phyloP scores from a whole-genome alignment of 2,888 invertebrate genomes.

The Sphaeridia pumilis region DNA sequence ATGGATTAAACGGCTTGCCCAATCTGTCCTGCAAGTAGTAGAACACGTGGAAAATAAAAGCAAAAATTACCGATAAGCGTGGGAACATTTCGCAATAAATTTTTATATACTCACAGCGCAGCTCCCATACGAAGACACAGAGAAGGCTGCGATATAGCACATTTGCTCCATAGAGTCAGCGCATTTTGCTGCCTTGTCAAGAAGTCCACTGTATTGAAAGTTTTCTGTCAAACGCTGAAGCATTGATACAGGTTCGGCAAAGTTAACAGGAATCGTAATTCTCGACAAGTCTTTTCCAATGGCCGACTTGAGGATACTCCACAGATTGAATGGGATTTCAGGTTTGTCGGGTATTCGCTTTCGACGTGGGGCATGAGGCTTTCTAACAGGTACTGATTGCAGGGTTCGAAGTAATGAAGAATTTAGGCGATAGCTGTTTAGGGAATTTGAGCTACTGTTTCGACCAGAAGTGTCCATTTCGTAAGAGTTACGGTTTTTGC shows the following conservation, averaged over 20 bases:
- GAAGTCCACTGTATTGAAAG: slow-evolving; percentile 83
- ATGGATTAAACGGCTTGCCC: slow-evolving; percentile 94
- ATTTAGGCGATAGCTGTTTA: too few species aligned
- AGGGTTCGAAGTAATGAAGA: too few species aligned
- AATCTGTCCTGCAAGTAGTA: slow-evolving; percentile 49
- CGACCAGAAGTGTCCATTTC: too few species aligned
- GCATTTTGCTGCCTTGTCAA: slow-evolving; percentile 75
- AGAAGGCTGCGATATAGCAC: slow-evolving; percentile 93
- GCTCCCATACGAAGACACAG: slow-evolving; percentile 75
- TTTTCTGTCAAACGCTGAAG: slow-evolving; percentile 95
- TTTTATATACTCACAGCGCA: slow-evolving; percentile 47
- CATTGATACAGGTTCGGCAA: slow-evolving; percentile 97
- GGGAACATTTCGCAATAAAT: too few species aligned
- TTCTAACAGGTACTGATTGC: too few species aligned
- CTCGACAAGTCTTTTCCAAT: slow-evolving; percentile 98
- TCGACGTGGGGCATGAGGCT: slow-evolving; percentile 47
- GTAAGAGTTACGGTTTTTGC: too few species aligned
- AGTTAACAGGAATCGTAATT: slow-evolving; percentile 98
- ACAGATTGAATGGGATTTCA: slow-evolving; percentile 84
- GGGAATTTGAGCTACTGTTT: too few species aligned
- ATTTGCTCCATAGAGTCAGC: slow-evolving; percentile 80
- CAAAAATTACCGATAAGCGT: background rate
- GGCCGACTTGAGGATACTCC: slow-evolving; percentile 99
- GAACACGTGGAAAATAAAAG: background rate
- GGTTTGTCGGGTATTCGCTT: slow-evolving; percentile 80